Evolutionary conservation across 2,113 vertebrate genomes (phyloP).

Genomic region (Poecilia latipinna): DNA sequence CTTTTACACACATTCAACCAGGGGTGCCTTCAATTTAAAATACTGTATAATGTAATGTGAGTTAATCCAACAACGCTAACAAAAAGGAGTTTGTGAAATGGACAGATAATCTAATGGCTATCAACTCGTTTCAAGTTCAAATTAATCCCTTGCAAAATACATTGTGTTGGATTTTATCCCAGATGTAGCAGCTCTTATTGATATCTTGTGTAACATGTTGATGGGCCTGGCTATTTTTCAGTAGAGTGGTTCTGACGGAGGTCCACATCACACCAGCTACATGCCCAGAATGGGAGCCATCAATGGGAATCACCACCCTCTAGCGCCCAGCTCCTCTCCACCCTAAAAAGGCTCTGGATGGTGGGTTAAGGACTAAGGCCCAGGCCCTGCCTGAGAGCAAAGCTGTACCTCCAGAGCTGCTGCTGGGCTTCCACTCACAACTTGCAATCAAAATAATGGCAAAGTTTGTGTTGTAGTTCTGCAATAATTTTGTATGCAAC

Average conservation of each 20-base stretch:
- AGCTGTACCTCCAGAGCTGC: constrained; percentile 33
- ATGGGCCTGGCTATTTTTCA: constrained; percentile 71
- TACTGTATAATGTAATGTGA: neutral
- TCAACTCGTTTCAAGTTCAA: neutral
- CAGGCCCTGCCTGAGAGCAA: constrained; percentile 25
- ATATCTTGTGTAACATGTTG: constrained; percentile 36
- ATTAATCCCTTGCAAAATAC: neutral
- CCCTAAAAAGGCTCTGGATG: constrained; percentile 77
- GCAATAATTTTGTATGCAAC: constrained; percentile 10
- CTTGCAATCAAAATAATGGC: constrained; percentile 1
- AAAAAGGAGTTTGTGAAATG: neutral
- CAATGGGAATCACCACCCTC: constrained; percentile 85
- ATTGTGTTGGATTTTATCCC: neutral
- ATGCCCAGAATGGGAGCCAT: constrained; percentile 84
- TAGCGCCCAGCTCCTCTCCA: constrained; percentile 69
- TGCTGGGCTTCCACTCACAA: constrained; percentile 35
- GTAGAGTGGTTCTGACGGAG: constrained; percentile 85
- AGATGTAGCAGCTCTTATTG: neutral
- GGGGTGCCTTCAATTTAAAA: no score
- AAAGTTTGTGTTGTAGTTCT: constrained; percentile 12
- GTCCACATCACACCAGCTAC: constrained; percentile 81
- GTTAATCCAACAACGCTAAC: neutral
- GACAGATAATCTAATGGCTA: neutral
- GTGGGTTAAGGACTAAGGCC: constrained; percentile 72
- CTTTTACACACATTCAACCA: no score